Conservation (phyloP, 2,113 vertebrate genomes). For the Sisor rabdophorus region DNA sequence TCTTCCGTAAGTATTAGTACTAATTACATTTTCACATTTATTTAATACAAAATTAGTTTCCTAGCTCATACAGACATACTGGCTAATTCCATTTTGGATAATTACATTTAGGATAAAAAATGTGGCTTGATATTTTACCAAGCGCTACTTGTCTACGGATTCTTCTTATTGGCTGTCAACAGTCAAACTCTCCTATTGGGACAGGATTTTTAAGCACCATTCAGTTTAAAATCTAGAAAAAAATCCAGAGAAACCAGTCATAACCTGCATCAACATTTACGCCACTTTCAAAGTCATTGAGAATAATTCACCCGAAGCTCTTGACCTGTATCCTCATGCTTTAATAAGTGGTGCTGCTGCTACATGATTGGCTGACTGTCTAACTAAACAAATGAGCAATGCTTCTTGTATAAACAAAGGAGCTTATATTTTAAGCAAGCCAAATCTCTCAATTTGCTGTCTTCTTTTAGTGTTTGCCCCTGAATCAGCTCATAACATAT, state of each 20-base stretch:
- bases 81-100: constrained; percentile 4
- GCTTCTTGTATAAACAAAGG: background rate
- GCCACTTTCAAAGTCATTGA: background rate
- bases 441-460: background rate
- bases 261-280: background rate
- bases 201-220: background rate
- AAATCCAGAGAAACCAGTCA: background rate
- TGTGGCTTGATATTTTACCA: background rate
- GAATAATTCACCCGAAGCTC: background rate
- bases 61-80: constrained; percentile 7
- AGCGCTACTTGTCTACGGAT: background rate
- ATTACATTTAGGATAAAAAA: background rate
- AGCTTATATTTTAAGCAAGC: background rate
- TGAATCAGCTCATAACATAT: background rate
- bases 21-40: constrained; percentile 3
- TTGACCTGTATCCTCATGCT: background rate
- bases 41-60: background rate
- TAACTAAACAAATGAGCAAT: background rate
- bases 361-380: background rate
- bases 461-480: background rate
- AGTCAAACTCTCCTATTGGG: background rate
- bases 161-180: background rate
- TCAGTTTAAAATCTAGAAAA: background rate
- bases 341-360: background rate
- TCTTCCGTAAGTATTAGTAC: background rate